Evolutionary conservation across 2,888 invertebrate genomes (phyloP).

Genomic region (Amblyteles armatorius): DNA sequence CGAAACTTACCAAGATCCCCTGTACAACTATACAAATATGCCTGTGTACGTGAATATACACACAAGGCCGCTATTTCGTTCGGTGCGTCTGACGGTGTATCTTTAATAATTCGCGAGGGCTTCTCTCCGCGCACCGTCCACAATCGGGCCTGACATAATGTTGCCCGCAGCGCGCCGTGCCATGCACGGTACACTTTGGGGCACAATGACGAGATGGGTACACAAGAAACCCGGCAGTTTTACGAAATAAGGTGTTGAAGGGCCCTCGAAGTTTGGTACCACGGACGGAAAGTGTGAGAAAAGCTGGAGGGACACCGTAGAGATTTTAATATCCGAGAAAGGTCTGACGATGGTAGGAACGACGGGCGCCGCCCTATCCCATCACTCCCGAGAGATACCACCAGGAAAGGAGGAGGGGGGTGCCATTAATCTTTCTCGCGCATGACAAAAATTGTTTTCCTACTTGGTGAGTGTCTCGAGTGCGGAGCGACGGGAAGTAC

Average conservation of each 20-base stretch:
- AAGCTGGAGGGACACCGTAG: conserved; percentile 31
- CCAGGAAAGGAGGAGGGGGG: not conserved
- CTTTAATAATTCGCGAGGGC: conserved; percentile 31
- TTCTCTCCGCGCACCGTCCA: not conserved
- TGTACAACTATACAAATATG: conserved; percentile 18
- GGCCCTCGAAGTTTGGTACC: conserved; percentile 31
- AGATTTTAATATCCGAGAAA: conserved; percentile 69
- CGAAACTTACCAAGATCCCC: conserved; percentile 45
- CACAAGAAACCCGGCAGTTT: conserved; percentile 29
- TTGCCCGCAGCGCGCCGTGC: not conserved
- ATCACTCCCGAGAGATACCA: conserved; percentile 57
- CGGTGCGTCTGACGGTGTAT: conserved; percentile 17
- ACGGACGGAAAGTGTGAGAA: conserved; percentile 10
- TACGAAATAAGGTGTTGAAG: conserved; percentile 50
- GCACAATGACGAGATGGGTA: not conserved
- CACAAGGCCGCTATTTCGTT: conserved; percentile 1
- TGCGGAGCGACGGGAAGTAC: conserved; percentile 4
- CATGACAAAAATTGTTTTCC: conserved; percentile 54
- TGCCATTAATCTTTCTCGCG: conserved; percentile 69
- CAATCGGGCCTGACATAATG: conserved; percentile 20
- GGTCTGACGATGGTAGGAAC: conserved; percentile 33
- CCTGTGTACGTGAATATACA: not conserved
- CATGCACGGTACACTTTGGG: not conserved
- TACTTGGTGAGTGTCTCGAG: conserved; percentile 35
- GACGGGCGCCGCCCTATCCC: conserved; percentile 6